Evolutionary conservation across 2,797 vertebrate species (phyloP), one percentile per base, ranked within the genome.

Genomic region (Sebastes cheni): DNA sequence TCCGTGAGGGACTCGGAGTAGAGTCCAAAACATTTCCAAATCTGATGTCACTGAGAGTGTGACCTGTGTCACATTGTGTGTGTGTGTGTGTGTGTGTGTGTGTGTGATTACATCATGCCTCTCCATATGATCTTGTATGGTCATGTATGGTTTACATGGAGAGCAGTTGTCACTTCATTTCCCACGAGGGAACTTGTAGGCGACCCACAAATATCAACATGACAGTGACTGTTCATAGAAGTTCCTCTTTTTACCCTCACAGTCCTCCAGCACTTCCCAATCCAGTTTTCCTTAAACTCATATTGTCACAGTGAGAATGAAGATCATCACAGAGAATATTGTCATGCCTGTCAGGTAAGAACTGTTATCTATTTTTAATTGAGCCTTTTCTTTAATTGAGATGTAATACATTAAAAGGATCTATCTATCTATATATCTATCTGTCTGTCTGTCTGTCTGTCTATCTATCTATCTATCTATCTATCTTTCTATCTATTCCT

Each of bases 221-320:
- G 91, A 91, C 86, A 1, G 23, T 94, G 93, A 95, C 87, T 93
- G 82, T 88, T 82, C 62, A 30, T 22, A 52, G 42, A 79, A 90
- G 81, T 95, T 94, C 93, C 89, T 62, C 72, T 88, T 94, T 85
- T 80, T 1, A 20, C 11, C 18, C 56, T 34, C 22, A 22, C 1
- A 30, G 8, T 75, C 25, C 25, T 64, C 1, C 42, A 67, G 30
- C 36, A 23, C 46, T 82, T 85, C 72, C 52, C 52, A 77, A 5
- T 23, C 60, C 34, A 59, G 13, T 65, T 74, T 2, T 60, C 25
- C n/a, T 22, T 30, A 8, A 56, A 18, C 39, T 82, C 50, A 55
- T 22, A 22, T 32, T 59, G 39, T 77, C 32, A 67, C 0, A 77
- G 54, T 46, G 18, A 89, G 27, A 56, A 94, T 93, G 88, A 91